Evolutionary conservation across 2,888 invertebrate genomes (phyloP), one percentile per base, ranked within the genome.

Genomic region (Atrina japonica): DNA sequence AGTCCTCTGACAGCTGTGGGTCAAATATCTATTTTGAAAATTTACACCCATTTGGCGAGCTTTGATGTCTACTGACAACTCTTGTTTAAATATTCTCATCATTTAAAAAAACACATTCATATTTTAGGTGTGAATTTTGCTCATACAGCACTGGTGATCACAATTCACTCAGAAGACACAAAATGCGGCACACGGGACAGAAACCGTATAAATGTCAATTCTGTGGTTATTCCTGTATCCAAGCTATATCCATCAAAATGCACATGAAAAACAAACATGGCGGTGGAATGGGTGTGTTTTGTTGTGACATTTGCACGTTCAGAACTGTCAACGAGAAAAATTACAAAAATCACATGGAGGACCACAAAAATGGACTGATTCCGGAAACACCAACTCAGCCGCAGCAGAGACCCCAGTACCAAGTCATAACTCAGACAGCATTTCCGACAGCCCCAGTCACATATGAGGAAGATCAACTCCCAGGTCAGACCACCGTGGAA

Each of bases 201-300:
- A 94, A 93, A 82, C 93, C 93, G 0, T 96, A 96, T 90, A 93
- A 94, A 79, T 96, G 96, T 86, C 93, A 94, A 53, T 93, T 94
- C 86, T 96, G 96, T 85, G 92, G 94, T 0, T 96, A 96, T 89
- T 93, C 94, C 14, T 94, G 95, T 81, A 96, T 96, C 78, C 88
- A 89, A 89, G 95, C 95, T 66, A 94, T 94, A 6, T 93, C 94
- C 0, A 95, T 95, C 88, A 94, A 96, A 88, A 92, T 93, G 23
- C 96, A 96, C 88, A 92, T 96, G 86, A 93, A 94, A 81, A 94
- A 94, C 64, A 95, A 95, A 86, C 96, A 96, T 90, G 95, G 95
- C 0, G 85, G 93, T 2, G 90, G 69, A 66, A 73, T 69, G 16
- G 85, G 85, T 7, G 77, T 86, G 40, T 85, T 78, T 70, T 76